Evolutionary conservation across 2,888 invertebrate genomes (phyloP).

Genomic region (Therioaphis trifolii): DNA sequence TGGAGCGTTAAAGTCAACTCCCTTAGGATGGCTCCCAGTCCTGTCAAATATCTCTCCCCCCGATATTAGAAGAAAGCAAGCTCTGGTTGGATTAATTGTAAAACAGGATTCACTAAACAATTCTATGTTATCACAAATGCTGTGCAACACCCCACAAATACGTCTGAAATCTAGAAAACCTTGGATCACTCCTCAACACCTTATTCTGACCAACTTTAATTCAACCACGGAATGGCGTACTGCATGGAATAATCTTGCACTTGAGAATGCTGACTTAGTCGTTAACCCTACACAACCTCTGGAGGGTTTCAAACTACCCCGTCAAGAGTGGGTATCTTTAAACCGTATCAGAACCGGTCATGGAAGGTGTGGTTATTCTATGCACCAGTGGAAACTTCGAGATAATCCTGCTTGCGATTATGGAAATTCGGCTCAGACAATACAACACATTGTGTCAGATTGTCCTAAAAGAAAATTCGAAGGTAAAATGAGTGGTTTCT

Average conservation of each 20-base stretch:
- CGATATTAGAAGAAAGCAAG: slow-evolving; percentile 23
- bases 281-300: not conserved
- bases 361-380: not conserved
- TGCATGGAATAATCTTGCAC: slow-evolving; percentile 6
- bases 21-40: slow-evolving; percentile 3
- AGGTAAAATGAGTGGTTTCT: not conserved
- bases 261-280: slow-evolving; percentile 19
- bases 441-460: slow-evolving; percentile 22
- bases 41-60: slow-evolving; percentile 3
- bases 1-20: not conserved
- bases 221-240: not conserved
- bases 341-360: not conserved
- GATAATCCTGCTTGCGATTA: not conserved
- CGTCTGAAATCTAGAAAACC: slow-evolving; percentile 18
- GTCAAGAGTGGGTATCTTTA: slow-evolving; percentile 5
- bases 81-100: slow-evolving; percentile 24
- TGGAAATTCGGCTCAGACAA: not conserved
- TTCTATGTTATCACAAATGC: slow-evolving; percentile 32
- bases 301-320: not conserved
- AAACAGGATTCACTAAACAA: slow-evolving; percentile 1
- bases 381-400: not conserved
- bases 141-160: slow-evolving; percentile 2
- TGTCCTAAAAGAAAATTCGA: slow-evolving; percentile 25
- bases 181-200: slow-evolving; percentile 3
- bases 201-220: not conserved